Evolutionary conservation across 2,888 invertebrate species (phyloP), one percentile per base, ranked within the genome.

Genomic region (Lasioglossum pauxillum): DNA sequence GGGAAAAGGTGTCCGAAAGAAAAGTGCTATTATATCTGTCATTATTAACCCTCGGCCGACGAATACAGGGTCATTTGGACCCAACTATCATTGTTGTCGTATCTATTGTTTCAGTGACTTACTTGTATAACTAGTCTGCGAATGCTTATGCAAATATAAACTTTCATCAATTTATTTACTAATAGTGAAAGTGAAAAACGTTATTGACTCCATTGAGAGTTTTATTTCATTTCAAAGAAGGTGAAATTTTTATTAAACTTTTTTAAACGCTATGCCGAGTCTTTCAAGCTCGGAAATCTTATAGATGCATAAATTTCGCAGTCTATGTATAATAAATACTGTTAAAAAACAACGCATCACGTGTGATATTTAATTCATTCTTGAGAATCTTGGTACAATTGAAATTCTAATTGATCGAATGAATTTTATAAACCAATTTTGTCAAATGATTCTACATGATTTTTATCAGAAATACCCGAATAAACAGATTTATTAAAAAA

Each of bases 41-140:
- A 71, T 75, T 77, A 69, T 83, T 85, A 35, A 75, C 23, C 49
- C 19, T 49, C 19, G 49, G 4, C 19, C 49, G 7, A 49, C 49
- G 19, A 49, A 49, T 49, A 2, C 49, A 49, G 19, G 19, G 19
- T 49, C 49, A 49, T 49, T 49, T 49, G 5, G 49, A 49, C 49
- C 19, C 49, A 7, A 19, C 19, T 49, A 49, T 49, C 5, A 49
- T 49, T 49, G 5, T 49, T 49, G 5, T 49, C 49, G 7, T 49
- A 49, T 49, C 19, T 49, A 49, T 49, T 19, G 19, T 49, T 49
- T 49, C 49, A 49, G 16, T 31, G 31, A 64, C 12, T 64, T 64
- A 31, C 5, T 31, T 16, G 27, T 31, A 31, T 64, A n/a, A 57
- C n/a, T 57, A 57, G 10, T 57, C 49, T 19, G 46, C 16, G 46